Conservation (phyloP, 2,888 invertebrate genomes). For the Tanaodytes sp. region DNA sequence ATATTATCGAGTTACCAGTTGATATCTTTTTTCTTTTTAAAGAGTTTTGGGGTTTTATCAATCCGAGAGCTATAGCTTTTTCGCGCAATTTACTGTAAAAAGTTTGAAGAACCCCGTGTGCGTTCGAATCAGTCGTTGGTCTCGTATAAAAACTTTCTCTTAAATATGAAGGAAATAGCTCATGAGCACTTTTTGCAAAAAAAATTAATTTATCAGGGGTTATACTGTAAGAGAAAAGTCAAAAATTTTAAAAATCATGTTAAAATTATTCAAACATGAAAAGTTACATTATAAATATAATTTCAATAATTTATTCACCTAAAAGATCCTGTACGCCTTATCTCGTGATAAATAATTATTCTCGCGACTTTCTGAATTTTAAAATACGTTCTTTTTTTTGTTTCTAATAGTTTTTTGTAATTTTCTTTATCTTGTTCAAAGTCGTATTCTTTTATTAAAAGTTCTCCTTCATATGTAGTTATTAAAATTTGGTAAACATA, state of each 20-base stretch:
- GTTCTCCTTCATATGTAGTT: background rate
- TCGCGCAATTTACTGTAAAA: slow-evolving; percentile 23
- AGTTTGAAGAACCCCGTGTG: slow-evolving; percentile 20
- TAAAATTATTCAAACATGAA: background rate
- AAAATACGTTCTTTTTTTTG: background rate
- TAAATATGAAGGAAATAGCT: slow-evolving; percentile 16
- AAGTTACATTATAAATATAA: background rate
- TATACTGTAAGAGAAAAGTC: slow-evolving; percentile 12
- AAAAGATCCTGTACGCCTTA: background rate
- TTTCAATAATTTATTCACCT: background rate
- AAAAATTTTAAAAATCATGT: no score
- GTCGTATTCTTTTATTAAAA: background rate
- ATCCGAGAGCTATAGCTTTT: slow-evolving; percentile 24
- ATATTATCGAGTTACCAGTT: no score
- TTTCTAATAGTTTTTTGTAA: background rate
- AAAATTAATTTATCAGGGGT: slow-evolving; percentile 5
- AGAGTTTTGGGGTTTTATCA: background rate
- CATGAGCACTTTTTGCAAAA: slow-evolving; percentile 16
- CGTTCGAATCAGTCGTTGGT: slow-evolving; percentile 13
- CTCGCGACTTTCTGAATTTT: background rate
- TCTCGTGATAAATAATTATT: background rate
- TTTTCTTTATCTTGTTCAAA: background rate
- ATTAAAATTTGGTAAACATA: background rate
- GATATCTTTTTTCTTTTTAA: background rate
- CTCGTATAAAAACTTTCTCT: slow-evolving; percentile 28